Conservation (phyloP, 2,888 invertebrate species). For the Cosmia pyralina region DNA sequence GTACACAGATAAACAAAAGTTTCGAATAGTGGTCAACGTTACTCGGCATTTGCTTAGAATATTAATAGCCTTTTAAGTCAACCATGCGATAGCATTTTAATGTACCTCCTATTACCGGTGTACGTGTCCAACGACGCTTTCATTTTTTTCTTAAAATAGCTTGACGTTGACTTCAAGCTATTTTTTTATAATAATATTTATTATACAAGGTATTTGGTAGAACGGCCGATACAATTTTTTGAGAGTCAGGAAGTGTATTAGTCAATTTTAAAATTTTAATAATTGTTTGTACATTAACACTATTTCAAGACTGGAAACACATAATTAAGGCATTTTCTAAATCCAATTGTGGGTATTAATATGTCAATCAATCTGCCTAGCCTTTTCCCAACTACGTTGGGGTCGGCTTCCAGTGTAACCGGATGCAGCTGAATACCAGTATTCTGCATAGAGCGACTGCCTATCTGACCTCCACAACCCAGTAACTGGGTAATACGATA, state of each 20-base stretch:
- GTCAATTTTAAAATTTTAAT: neutral
- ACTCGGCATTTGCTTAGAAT: constrained; percentile 67
- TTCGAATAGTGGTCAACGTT: constrained; percentile 27
- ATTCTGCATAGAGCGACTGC: too few species aligned
- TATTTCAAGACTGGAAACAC: neutral
- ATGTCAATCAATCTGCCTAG: too few species aligned
- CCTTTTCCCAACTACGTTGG: too few species aligned
- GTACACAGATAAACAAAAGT: constrained; percentile 11
- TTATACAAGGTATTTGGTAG: neutral
- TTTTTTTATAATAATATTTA: constrained; percentile 10
- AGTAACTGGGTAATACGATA: too few species aligned
- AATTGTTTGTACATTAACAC: neutral
- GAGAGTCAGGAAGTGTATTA: too few species aligned
- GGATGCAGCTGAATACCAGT: too few species aligned
- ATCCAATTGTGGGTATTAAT: too few species aligned
- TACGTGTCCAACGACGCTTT: constrained; percentile 61
- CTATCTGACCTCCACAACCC: too few species aligned
- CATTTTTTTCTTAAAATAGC: constrained; percentile 36
- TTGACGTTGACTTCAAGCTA: constrained; percentile 8
- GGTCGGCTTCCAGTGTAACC: too few species aligned
- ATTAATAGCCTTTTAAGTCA: constrained; percentile 76
- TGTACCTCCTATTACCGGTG: constrained; percentile 67
- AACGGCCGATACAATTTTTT: neutral
- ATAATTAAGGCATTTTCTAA: too few species aligned
- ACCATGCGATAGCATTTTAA: constrained; percentile 68